Base-by-base conservation (phyloP, 2,888 invertebrate genomes). In the Tenthredo mesomela region DNA sequence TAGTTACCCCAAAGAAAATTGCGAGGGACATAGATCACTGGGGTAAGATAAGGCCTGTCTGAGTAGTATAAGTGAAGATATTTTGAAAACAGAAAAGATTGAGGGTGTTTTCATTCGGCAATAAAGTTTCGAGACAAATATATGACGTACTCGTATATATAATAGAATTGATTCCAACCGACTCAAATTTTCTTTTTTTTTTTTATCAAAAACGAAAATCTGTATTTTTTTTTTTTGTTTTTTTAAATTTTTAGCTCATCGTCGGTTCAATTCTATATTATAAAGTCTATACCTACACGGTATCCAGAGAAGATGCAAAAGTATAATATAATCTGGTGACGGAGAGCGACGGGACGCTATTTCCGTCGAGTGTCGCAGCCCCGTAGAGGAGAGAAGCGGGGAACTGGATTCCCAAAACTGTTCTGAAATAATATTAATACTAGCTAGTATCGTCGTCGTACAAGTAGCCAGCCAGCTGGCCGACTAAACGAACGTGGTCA, bases 401-500 rank as follows among this genome's bases (percentile, higher is more conserved):
- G 73, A 29, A 18, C 15, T 25, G 29, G 50, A 29, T 77, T 77
- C 50, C 29, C 50, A 77, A 77, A 71, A 71, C 71, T 37, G 71
- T 71, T 71, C 71, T 71, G 71, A 71, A 71, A 71, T 71, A 71
- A 71, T 71, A 71, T 71, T 71, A 71, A 71, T 71, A 40, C 71
- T 18, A 71, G 71, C 40, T 43, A 21, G 65, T 65, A n/a, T 43
- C 43, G 37, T 21, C 71, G 71, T 71, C 71, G 71, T 71, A 71
- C 40, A 71, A 6, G 21, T 61, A 67, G 67, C 29, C 29, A 33
- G 29, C 71, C 43, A 71, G 21, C 21, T 71, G 71, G 71, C n/a
- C 40, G 40, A 18, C 37, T n/a, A 50, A 7, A 40, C n/a, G 5
- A n/a, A 43, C 15, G 37, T 37, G 5, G 40, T 21, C 43, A 43